Base-by-base conservation (phyloP, 2,113 vertebrate species). In the Hassar affinis region DNA sequence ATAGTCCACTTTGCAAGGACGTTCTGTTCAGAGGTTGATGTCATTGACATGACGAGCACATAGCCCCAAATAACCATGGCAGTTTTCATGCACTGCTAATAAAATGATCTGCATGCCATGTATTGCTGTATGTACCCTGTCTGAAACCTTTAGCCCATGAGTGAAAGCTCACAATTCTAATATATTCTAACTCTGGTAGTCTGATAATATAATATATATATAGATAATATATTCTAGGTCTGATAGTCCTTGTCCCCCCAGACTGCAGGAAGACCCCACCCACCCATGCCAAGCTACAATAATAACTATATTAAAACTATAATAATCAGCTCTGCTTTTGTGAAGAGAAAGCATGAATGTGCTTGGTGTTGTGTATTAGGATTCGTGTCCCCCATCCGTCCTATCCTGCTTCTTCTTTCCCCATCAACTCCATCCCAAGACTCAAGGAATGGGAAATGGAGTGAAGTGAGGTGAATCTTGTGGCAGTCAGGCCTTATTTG, bases 401-500 rank as follows among this genome's bases (percentile, higher is more conserved):
- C 38, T 64, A 66, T 27, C 54, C 17, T 42, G 18, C 52, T 69
- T 56, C 30, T 54, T 22, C 6, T 4, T 38, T 62, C 52, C 12
- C 75, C 27, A 61, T 64, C 75, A 45, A 54, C 72, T 54, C 27
- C 45, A 82, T 51, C n/a, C 51, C 35, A 42, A 78, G 33, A 52
- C 17, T 83, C 59, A 79, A 57, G 78, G 76, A 74, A 7, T 10
- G 74, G 80, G 80, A 78, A 77, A 22, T 80, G 15, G 77, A 81
- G 66, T 30, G 42, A 77, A 81, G 66, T 30, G 42, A 77, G 11
- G 42, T 78, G 79, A 66, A 35, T 86, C 88, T 88, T 80, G 74
- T 74, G 72, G 82, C 84, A 81, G 81, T 87, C 84, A 84, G 83
- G 52, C 14, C 71, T 75, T 54, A 77, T 77, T 57, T 78, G 76